Percentiles rank a stretch among this genome's conserved stretches.
Conservation (phyloP, 2,113 vertebrate species). For the Jaculus jaculus region DNA sequence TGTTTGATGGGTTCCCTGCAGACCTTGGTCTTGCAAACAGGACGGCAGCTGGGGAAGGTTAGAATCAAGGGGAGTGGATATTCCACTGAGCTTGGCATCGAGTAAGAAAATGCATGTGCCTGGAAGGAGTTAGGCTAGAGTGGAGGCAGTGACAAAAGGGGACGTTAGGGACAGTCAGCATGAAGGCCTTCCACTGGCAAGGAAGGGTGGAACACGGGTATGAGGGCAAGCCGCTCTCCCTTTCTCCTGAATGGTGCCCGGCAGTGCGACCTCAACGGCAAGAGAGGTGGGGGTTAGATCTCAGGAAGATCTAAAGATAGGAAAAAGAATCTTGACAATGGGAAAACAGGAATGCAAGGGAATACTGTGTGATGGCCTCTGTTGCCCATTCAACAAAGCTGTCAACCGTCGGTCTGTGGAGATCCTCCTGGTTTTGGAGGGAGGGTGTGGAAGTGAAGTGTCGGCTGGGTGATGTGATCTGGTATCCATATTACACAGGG, state of each 20-base stretch:
- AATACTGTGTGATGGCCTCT: no score
- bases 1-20: neutral
- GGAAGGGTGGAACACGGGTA: accelerated
- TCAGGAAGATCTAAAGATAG: neutral
- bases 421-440: neutral
- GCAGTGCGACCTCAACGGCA: neutral
- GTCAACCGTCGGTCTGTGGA: neutral
- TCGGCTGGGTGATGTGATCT: neutral
- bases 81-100: neutral
- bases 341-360: neutral
- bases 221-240: neutral
- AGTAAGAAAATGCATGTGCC: neutral
- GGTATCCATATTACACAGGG: accelerated
- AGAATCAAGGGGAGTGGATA: neutral
- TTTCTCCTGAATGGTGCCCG: neutral
- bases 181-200: accelerated
- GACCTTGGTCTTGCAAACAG: neutral
- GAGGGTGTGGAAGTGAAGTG: neutral
- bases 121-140: neutral
- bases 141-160: neutral
- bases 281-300: neutral
- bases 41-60: neutral
- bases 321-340: neutral
- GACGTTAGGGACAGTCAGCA: neutral
- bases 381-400: neutral